Conservation (phyloP, 2,888 invertebrate genomes). For the Andrena flavipes region DNA sequence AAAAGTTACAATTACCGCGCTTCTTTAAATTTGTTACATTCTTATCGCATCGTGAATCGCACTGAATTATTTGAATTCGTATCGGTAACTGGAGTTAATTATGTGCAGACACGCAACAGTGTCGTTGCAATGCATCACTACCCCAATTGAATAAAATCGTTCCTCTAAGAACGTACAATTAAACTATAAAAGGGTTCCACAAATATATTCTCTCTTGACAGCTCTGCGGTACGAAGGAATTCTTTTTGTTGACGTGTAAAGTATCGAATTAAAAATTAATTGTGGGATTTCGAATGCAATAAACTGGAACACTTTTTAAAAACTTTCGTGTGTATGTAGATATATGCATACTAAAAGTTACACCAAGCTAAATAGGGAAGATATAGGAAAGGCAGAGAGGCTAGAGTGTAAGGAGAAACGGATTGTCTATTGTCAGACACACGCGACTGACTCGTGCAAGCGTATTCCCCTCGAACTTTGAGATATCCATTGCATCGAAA, state of each 20-base stretch:
- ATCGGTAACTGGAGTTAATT: not conserved
- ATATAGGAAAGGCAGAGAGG: not conserved
- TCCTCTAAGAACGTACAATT: not conserved
- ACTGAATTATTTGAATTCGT: constrained; percentile 4
- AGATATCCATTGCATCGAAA: not conserved
- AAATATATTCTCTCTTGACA: not conserved
- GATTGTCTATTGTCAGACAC: constrained; percentile 5
- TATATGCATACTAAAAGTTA: not conserved
- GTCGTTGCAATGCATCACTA: not conserved
- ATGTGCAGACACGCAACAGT: not conserved
- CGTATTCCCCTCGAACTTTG: not conserved
- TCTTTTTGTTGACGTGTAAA: not conserved
- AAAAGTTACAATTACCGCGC: constrained; percentile 12
- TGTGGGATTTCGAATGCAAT: not conserved
- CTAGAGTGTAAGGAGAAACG: not conserved
- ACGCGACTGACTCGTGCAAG: not conserved
- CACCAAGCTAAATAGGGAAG: not conserved
- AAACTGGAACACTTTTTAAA: no score
- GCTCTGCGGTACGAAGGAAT: not conserved
- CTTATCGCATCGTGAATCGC: not conserved
- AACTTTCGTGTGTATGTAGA: no score
- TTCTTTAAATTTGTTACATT: constrained; percentile 12
- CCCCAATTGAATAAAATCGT: not conserved
- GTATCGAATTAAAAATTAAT: not conserved
- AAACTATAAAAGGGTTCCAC: not conserved